phyloP scores from a whole-genome alignment of 2,113 vertebrate species.

The Candoia aspera region DNA sequence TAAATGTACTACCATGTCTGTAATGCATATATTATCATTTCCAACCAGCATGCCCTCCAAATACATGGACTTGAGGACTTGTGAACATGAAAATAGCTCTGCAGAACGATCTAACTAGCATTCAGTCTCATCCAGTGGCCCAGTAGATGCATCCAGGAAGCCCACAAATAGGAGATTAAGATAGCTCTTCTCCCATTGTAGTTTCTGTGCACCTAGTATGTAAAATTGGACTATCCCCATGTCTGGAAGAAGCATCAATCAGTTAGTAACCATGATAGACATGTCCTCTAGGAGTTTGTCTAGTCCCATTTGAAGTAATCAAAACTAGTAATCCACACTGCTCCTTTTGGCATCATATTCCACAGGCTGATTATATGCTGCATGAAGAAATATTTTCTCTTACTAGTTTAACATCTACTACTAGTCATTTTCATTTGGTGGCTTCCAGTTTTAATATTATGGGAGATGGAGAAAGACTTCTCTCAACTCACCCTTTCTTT shows the following conservation, averaged over 20 bases:
- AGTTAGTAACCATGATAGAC: not conserved
- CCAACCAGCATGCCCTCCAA: no score
- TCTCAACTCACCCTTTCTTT: not conserved
- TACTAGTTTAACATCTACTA: not conserved
- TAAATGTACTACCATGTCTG: no score
- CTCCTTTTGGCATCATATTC: not conserved
- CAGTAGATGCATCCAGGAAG: not conserved
- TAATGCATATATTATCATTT: no score
- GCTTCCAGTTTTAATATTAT: not conserved
- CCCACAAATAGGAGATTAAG: not conserved
- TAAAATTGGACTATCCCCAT: not conserved
- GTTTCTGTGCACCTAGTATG: not conserved
- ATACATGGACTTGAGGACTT: no score
- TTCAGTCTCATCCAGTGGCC: not conserved
- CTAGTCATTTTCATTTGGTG: not conserved
- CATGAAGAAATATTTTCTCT: not conserved
- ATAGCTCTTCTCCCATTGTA: not conserved
- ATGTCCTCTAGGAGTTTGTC: not conserved
- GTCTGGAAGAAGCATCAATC: not conserved
- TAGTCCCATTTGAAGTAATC: not conserved
- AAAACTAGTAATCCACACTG: not conserved
- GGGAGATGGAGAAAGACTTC: not conserved
- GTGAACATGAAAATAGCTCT: no score
- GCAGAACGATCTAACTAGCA: not conserved
- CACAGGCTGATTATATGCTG: not conserved